Evolutionary conservation across 2,797 vertebrate genomes (phyloP).

Genomic region (Sebastes steindachneri): DNA sequence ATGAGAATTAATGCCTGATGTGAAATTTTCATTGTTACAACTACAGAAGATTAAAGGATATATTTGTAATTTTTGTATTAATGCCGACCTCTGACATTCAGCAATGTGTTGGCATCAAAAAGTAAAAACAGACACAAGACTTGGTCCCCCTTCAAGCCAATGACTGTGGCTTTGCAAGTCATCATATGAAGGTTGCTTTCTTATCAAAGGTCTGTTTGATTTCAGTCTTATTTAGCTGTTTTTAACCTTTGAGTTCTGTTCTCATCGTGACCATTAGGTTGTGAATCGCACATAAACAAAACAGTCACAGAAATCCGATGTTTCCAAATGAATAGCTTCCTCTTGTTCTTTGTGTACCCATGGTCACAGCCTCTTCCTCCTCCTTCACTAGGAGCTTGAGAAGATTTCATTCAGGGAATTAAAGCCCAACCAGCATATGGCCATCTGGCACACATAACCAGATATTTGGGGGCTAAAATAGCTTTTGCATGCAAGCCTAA

Average conservation of each 20-base stretch:
- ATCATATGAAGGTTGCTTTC: neutral
- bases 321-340: conserved; percentile 39
- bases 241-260: neutral
- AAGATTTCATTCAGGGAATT: conserved; percentile 73
- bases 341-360: conserved; percentile 40
- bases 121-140: neutral
- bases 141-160: neutral
- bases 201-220: neutral
- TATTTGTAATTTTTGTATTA: conserved; percentile 22
- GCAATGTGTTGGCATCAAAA: conserved; percentile 15
- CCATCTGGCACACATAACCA: conserved; percentile 70
- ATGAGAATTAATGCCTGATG: conserved; percentile 9
- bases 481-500: conserved; percentile 61
- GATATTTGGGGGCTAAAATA: conserved; percentile 69
- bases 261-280: neutral
- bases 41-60: conserved; percentile 14
- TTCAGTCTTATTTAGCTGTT: neutral
- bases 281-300: neutral
- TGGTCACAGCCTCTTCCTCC: conserved; percentile 29
- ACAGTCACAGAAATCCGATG: neutral
- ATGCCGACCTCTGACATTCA: conserved; percentile 14
- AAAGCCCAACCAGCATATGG: conserved; percentile 68
- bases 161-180: neutral
- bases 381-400: conserved; percentile 41
- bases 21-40: conserved; percentile 17